phyloP scores from a whole-genome alignment of 2,113 vertebrate species.

The Syngnathus scovelli region DNA sequence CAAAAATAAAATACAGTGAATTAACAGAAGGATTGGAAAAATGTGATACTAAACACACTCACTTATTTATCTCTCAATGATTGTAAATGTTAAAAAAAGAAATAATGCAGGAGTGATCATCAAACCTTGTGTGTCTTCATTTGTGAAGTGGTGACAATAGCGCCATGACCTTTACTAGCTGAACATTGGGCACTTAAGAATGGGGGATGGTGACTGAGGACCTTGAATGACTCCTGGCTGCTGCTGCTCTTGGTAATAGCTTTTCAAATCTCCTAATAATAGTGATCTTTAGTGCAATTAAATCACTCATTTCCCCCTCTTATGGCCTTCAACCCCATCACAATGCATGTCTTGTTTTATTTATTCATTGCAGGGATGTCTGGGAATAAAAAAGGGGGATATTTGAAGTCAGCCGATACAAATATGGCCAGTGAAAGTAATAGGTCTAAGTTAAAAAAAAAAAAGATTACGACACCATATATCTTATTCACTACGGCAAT shows the following conservation, averaged over 20 bases:
- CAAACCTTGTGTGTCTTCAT: slow-evolving; percentile 68
- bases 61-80: neutral
- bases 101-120: slow-evolving; percentile 38
- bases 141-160: slow-evolving; percentile 61
- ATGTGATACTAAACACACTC: no score
- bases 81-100: neutral
- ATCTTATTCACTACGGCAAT: neutral
- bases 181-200: slow-evolving; percentile 62
- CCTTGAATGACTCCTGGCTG: slow-evolving; percentile 58
- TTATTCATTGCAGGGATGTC: slow-evolving; percentile 23
- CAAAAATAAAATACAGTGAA: no score
- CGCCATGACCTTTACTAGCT: slow-evolving; percentile 55
- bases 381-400: neutral
- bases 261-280: slow-evolving; percentile 70
- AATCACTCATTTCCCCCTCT: slow-evolving; percentile 57
- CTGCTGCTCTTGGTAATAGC: slow-evolving; percentile 62
- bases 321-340: slow-evolving; percentile 61
- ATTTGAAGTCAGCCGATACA: neutral
- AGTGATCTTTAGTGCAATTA: slow-evolving; percentile 73
- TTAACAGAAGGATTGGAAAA: no score
- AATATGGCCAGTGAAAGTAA: neutral
- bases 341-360: slow-evolving; percentile 49
- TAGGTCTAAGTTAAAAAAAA: neutral
- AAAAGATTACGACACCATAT: neutral
- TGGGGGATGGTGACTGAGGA: slow-evolving; percentile 14